Base-by-base conservation (phyloP, 1,140 invertebrate genomes). In the Dinoponera quadriceps region DNA sequence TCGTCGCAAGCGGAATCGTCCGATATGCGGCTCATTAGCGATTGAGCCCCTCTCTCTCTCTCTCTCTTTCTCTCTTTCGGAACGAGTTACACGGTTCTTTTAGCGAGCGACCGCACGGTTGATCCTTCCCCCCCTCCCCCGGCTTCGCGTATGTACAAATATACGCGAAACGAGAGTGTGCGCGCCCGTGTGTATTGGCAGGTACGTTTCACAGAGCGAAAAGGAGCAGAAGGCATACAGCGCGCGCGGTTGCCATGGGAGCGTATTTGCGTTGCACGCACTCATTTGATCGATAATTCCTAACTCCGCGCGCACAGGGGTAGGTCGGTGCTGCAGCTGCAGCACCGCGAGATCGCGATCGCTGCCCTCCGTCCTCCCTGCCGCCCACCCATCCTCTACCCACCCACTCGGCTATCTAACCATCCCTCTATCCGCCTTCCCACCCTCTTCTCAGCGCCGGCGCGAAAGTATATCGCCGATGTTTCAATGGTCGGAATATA, bases 251-350 rank as follows among this genome's bases (percentile, higher is more conserved):
- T 88, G 86, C 84, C 85, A 91, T 91, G 90, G 89, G 9, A 82
- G 84, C 78, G 29, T 80, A 78, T 88, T 87, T 85, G 51, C 71
- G 71, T 75, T 88, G 75, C 81, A 89, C 86, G 72, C 87, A 65
- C 69, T 87, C 85, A 85, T 86, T 90, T 87, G 86, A 92, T 92
- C 86, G 87, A 91, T 91, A 88, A 89, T 89, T 86, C 75, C 54
- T 18, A 60, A 81, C 73, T 66, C 82, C 83, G 44, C 48, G 57
- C 51, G 54, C 20, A 69, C 65, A 59, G 75, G 38, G 75, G 75
- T 69, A 71, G 51, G 75, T 80, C 75, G 75, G 65, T 68, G 75
- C 49, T 78, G 65, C 75, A 80, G 75, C 38, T 44, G 29, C 33
- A 54, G 51, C n/a, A n/a, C 59, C 72, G 60, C 73, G 44, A 69